Conservation (phyloP, 1,140 invertebrate genomes). For the Anastrepha obliqua region DNA sequence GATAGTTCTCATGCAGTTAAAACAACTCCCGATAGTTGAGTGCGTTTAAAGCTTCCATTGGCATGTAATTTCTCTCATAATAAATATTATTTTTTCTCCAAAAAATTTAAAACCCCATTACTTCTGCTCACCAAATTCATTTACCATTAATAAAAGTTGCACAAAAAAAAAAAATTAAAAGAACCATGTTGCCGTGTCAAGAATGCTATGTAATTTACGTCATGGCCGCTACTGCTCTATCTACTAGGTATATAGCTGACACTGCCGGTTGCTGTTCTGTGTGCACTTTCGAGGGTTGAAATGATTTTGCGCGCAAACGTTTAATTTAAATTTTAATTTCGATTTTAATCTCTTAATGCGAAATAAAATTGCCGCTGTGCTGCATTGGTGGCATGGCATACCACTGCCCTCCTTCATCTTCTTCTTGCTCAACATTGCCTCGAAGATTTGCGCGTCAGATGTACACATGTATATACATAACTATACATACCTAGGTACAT, state of each 20-base stretch:
- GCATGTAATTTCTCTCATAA: background rate
- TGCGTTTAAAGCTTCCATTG: too few relatives aligned
- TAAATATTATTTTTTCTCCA: background rate
- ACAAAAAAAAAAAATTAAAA: background rate
- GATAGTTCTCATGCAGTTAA: too few relatives aligned
- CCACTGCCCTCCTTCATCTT: background rate
- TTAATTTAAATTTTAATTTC: slow-evolving; percentile 62
- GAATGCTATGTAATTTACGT: slow-evolving; percentile 42
- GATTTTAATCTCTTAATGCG: slow-evolving; percentile 61
- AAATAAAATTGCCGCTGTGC: slow-evolving; percentile 59
- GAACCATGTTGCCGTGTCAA: background rate
- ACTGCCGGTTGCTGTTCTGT: background rate
- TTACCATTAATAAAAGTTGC: background rate
- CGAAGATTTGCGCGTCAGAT: background rate
- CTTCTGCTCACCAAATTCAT: background rate
- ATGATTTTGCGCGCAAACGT: slow-evolving; percentile 53
- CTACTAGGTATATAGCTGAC: background rate
- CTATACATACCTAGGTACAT: too few relatives aligned
- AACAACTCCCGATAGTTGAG: too few relatives aligned
- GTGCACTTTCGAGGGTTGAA: slow-evolving; percentile 10
- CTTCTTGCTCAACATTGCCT: background rate
- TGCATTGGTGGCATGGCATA: slow-evolving; percentile 52
- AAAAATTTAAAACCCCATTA: slow-evolving; percentile 3
- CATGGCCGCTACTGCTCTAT: background rate
- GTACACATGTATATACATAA: background rate